Percentiles rank a stretch among this genome's conserved stretches.
These are phyloP conservation scores for human DNA, from an alignment of 2,113 vertebrate species.

Conservation along the genomic window GRCh38 chr20:23296501-23297000, in stretches of 20 bases:
- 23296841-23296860: not conserved
- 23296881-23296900: not conserved
- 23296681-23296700: not conserved
- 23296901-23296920: not conserved
- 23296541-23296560: not conserved
- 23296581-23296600: not conserved
- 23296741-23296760: not conserved
- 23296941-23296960: accelerated
- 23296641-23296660: no score
- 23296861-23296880: not conserved
- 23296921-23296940: not conserved
- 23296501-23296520: not conserved
- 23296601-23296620: not conserved
- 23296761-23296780: not conserved
- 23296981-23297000: not conserved
- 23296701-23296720: not conserved
- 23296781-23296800: not conserved
- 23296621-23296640: not conserved
- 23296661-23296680: no score
- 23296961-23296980: not conserved
- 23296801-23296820: not conserved
- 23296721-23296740: not conserved
- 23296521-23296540: not conserved
- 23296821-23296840: not conserved
- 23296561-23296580: not conserved